These are phyloP conservation scores for Drosophila orena DNA, from an alignment of 1,140 invertebrate genomes.

Conservation along the genomic window DNA sequence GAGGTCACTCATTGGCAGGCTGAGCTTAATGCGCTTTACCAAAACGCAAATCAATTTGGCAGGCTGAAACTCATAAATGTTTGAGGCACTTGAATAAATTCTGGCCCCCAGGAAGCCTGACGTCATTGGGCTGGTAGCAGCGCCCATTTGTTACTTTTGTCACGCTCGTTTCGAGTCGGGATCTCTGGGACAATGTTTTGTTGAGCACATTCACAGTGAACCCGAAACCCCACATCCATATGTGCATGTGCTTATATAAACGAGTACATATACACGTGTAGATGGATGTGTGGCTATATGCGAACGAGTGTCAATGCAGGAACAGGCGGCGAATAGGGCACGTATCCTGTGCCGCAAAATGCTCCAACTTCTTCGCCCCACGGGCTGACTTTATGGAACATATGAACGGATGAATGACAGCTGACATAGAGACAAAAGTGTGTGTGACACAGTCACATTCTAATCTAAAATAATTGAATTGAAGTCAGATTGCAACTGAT, in stretches of 20 bases:
- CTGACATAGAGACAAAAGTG: slow-evolving; percentile 81
- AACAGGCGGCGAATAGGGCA: slow-evolving; percentile 62
- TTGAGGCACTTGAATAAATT: slow-evolving; percentile 27
- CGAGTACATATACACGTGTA: background rate
- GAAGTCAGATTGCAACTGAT: slow-evolving; percentile 83
- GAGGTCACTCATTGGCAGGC: slow-evolving; percentile 31
- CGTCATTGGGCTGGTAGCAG: slow-evolving; percentile 35
- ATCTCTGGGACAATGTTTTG: slow-evolving; percentile 41
- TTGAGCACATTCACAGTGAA: slow-evolving; percentile 28
- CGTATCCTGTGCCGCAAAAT: slow-evolving; percentile 63
- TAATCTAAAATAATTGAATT: slow-evolving; percentile 84
- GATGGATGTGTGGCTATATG: slow-evolving; percentile 2
- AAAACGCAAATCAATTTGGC: slow-evolving; percentile 36
- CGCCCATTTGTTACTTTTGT: slow-evolving; percentile 57
- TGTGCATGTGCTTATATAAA: background rate
- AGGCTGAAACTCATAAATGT: slow-evolving; percentile 15
- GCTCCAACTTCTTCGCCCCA: slow-evolving; percentile 13
- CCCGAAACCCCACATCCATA: slow-evolving; percentile 16
- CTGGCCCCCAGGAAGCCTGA: slow-evolving; percentile 36
- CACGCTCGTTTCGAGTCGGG: slow-evolving; percentile 49
- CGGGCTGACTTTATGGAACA: slow-evolving; percentile 54
- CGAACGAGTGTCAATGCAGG: slow-evolving; percentile 35
- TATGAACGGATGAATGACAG: slow-evolving; percentile 81
- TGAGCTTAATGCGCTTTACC: background rate
- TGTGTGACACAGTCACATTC: slow-evolving; percentile 82